A percentile compares a stretch with the other conserved stretches of the same genome.
Conservation (phyloP, 2,888 invertebrate species). For the Mythimna vitellina region DNA sequence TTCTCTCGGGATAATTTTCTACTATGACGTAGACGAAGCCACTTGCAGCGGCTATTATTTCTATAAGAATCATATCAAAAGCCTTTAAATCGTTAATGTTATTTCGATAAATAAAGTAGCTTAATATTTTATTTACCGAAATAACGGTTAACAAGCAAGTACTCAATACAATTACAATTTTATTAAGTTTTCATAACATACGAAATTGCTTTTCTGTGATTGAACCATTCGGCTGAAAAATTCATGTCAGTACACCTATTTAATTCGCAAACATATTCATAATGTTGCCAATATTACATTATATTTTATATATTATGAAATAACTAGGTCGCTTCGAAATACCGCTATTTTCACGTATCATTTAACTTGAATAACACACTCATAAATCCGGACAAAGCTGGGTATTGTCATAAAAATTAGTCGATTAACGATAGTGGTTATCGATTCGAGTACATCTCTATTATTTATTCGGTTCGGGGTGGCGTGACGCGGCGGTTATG, state of each 20-base stretch:
- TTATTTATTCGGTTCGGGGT: slow-evolving; percentile 47
- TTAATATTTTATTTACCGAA: too few species aligned
- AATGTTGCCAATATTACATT: slow-evolving; percentile 11
- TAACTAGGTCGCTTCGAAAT: slow-evolving; percentile 5
- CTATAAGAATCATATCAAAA: not conserved
- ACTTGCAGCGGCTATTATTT: too few species aligned
- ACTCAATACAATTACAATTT: not conserved
- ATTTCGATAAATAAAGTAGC: not conserved
- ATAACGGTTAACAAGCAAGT: not conserved
- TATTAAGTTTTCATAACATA: slow-evolving; percentile 14
- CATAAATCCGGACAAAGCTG: slow-evolving; percentile 24
- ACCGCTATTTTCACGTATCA: slow-evolving; percentile 30
- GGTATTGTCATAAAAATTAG: slow-evolving; percentile 43
- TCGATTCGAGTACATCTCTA: slow-evolving; percentile 48
- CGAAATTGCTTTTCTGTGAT: slow-evolving; percentile 33
- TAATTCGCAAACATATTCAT: slow-evolving; percentile 23
- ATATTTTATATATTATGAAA: not conserved
- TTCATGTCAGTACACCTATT: slow-evolving; percentile 36
- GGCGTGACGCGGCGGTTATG: slow-evolving; percentile 48
- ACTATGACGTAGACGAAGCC: too few species aligned
- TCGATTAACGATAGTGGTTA: slow-evolving; percentile 45
- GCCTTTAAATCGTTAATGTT: not conserved
- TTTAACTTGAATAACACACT: slow-evolving; percentile 27
- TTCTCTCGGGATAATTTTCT: too few species aligned
- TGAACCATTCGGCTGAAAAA: slow-evolving; percentile 25